These are phyloP conservation scores for Allolobophora icterica DNA, from an alignment of 2,888 invertebrate genomes.

Conservation along the genomic window DNA sequence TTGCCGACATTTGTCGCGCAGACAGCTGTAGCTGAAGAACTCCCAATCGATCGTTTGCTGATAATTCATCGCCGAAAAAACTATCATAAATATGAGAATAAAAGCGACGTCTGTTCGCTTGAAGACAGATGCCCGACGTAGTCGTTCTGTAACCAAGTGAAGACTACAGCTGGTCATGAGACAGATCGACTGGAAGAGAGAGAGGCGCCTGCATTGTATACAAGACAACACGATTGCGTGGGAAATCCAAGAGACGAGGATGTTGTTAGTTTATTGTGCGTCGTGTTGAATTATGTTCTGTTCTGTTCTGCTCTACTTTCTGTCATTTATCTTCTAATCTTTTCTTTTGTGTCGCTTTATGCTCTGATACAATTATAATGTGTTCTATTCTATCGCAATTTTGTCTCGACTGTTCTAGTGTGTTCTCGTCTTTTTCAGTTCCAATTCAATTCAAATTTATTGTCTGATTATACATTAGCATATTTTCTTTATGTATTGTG, in stretches of 20 bases:
- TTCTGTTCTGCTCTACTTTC: not conserved
- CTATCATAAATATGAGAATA: not conserved
- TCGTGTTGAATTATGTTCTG: not conserved
- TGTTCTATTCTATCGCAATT: no score
- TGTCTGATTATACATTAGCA: not conserved
- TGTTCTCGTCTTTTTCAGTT: no score
- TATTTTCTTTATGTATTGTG: not conserved
- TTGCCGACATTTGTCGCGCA: not conserved
- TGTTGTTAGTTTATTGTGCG: not conserved
- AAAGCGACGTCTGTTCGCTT: conserved; percentile 7
- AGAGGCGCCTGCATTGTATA: not conserved
- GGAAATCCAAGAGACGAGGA: not conserved
- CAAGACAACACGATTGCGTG: not conserved
- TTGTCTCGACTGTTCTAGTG: no score
- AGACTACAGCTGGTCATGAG: not conserved
- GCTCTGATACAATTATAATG: no score
- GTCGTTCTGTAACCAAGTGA: not conserved
- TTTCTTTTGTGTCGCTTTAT: not conserved
- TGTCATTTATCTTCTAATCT: not conserved
- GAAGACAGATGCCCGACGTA: not conserved
- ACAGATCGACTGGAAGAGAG: not conserved
- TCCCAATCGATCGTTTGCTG: not conserved
- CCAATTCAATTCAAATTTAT: not conserved
- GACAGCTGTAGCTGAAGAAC: not conserved
- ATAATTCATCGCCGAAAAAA: not conserved